These are phyloP conservation scores for Laticauda laticaudata DNA, from an alignment of 2,113 vertebrate species.

Conservation along the genomic window DNA sequence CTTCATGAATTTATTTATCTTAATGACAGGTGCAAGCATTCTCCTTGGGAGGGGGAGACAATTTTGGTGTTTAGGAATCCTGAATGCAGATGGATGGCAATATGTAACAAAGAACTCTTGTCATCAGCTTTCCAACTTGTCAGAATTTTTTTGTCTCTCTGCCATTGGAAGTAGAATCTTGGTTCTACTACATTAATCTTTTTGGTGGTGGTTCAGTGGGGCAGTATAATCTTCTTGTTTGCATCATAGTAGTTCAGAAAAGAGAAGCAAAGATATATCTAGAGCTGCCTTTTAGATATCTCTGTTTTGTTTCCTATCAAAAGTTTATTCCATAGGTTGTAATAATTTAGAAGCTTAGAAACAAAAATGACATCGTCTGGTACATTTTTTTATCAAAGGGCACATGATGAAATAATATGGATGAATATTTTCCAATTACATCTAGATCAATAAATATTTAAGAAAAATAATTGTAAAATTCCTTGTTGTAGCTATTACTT, in stretches of 20 bases:
- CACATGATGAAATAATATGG: background rate
- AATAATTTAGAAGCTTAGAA: conserved; percentile 50
- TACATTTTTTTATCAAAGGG: conserved; percentile 30
- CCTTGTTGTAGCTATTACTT: background rate
- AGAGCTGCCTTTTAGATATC: background rate
- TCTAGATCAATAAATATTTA: background rate
- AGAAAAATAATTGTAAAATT: conserved; percentile 23
- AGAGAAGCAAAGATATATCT: fast-evolving
- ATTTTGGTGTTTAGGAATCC: background rate
- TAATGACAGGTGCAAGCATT: background rate
- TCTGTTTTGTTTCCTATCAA: background rate
- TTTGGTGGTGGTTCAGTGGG: background rate
- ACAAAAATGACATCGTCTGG: conserved; percentile 17
- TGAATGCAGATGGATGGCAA: background rate
- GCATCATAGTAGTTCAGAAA: background rate
- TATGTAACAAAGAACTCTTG: background rate
- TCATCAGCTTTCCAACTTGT: background rate
- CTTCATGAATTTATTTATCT: background rate
- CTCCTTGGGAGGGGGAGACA: background rate
- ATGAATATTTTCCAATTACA: background rate
- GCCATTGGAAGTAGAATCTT: background rate
- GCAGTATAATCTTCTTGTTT: background rate
- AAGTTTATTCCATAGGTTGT: conserved; percentile 31
- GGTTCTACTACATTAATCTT: background rate
- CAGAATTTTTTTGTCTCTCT: background rate